Conservation (phyloP, 2,797 vertebrate genomes). For the Catharus ustulatus region DNA sequence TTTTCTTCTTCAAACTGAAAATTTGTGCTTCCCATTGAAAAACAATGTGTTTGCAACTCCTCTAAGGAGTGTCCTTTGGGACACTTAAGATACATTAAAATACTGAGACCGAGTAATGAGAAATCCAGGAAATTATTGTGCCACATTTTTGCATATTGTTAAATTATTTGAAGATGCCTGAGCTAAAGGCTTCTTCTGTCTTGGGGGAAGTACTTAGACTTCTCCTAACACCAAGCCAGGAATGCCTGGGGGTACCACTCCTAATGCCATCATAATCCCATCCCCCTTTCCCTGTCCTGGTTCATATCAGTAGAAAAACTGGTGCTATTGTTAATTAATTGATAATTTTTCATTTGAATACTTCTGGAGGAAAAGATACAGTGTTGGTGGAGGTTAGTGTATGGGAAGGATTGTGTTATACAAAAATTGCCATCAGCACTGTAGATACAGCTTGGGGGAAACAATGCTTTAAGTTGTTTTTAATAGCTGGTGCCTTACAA, state of each 20-base stretch:
- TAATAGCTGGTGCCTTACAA: not conserved
- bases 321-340: not conserved
- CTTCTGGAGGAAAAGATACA: not conserved
- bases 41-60: not conserved
- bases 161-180: not conserved
- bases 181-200: not conserved
- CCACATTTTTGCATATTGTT: not conserved
- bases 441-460: not conserved
- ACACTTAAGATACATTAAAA: not conserved
- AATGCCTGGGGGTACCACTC: not conserved
- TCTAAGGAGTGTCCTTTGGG: not conserved
- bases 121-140: not conserved
- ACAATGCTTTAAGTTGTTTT: not conserved
- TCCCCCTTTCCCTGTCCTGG: not conserved
- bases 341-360: not conserved
- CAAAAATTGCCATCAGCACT: not conserved
- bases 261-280: not conserved
- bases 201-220: not conserved
- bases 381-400: not conserved
- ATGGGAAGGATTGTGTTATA: not conserved
- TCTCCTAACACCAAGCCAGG: not conserved
- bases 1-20: not conserved
- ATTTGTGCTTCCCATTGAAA: not conserved
- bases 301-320: not conserved
- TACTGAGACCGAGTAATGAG: not conserved